Conservation (phyloP, 1,140 invertebrate genomes). For the Penaeus chinensis region DNA sequence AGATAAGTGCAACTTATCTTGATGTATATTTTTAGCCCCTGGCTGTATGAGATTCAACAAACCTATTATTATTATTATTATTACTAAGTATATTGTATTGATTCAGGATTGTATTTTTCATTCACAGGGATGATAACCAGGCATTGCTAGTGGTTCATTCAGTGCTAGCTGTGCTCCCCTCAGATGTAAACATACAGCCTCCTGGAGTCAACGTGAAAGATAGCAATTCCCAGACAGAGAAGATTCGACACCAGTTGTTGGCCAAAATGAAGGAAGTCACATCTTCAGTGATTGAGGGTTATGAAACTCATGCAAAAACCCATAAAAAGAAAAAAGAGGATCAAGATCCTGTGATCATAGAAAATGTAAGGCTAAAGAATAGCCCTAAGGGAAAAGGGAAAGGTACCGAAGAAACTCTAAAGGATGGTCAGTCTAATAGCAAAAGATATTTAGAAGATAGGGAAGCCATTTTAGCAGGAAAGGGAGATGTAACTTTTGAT, state of each 20-base stretch:
- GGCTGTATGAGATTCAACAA: no score
- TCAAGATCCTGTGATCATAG: background rate
- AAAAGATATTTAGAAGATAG: slow-evolving; percentile 21
- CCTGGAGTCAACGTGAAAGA: background rate
- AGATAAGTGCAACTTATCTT: background rate
- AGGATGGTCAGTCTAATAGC: background rate
- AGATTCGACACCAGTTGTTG: slow-evolving; percentile 24
- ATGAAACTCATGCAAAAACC: slow-evolving; percentile 1
- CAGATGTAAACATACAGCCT: slow-evolving; percentile 32
- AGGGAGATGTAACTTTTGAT: slow-evolving; percentile 36
- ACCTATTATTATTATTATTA: no score
- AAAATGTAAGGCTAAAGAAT: background rate
- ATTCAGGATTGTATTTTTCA: background rate
- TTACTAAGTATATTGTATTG: background rate
- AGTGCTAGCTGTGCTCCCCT: slow-evolving; percentile 28
- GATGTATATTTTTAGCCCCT: background rate
- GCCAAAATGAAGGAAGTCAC: slow-evolving; percentile 36
- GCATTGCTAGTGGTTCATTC: slow-evolving; percentile 41
- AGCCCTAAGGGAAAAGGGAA: background rate
- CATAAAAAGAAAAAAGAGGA: slow-evolving; percentile 1
- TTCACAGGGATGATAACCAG: slow-evolving; percentile 38
- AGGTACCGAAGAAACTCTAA: background rate
- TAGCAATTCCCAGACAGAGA: background rate
- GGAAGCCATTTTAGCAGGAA: slow-evolving; percentile 31
- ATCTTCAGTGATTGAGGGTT: slow-evolving; percentile 10